Conservation (phyloP, 2,888 invertebrate species). For the Leucania comma region DNA sequence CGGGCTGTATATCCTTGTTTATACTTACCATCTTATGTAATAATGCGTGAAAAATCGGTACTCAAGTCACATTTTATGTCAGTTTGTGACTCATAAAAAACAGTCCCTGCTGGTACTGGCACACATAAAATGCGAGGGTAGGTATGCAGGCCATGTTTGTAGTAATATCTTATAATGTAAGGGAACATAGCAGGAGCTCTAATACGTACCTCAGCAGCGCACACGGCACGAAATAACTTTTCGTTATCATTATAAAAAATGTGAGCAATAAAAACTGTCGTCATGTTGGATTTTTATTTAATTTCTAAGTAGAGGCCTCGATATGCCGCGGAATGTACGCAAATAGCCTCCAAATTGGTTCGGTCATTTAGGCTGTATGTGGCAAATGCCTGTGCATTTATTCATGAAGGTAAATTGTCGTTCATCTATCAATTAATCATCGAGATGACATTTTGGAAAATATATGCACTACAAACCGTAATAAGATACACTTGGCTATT, state of each 20-base stretch:
- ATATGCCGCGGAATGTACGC: slow-evolving; percentile 32
- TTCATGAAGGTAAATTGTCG: slow-evolving; percentile 41
- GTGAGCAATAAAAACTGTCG: slow-evolving; percentile 41
- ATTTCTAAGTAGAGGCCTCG: slow-evolving; percentile 37
- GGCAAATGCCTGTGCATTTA: slow-evolving; percentile 38
- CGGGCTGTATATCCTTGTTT: slow-evolving; percentile 49
- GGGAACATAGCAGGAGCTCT: slow-evolving; percentile 34
- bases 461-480: not conserved
- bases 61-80: slow-evolving; percentile 65
- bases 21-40: slow-evolving; percentile 59
- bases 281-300: slow-evolving; percentile 46
- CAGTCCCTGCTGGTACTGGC: slow-evolving; percentile 52
- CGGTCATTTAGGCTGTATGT: slow-evolving; percentile 40
- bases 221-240: slow-evolving; percentile 32
- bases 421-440: slow-evolving; percentile 29
- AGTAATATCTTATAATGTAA: slow-evolving; percentile 56
- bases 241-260: slow-evolving; percentile 51
- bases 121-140: slow-evolving; percentile 52
- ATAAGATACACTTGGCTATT: not conserved
- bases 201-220: slow-evolving; percentile 27
- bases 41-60: slow-evolving; percentile 67
- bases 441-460: slow-evolving; percentile 30
- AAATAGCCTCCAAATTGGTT: slow-evolving; percentile 43
- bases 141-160: slow-evolving; percentile 49
- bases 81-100: slow-evolving; percentile 62